Evolutionary conservation across 1,140 invertebrate genomes (phyloP).

Genomic region (Lucilia cuprina): DNA sequence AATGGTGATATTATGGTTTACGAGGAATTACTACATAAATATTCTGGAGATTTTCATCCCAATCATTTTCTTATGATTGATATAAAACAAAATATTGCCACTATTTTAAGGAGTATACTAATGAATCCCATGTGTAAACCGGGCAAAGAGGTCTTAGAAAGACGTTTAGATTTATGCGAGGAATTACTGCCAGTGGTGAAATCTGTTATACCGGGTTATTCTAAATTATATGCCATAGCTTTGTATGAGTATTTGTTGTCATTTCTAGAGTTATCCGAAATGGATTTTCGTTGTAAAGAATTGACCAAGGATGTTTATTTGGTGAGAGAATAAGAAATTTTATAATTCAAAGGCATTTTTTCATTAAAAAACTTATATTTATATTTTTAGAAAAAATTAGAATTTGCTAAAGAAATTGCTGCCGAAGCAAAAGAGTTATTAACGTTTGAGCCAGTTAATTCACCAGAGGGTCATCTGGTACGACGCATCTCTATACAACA

Average conservation of each 20-base stretch:
- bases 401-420: constrained; percentile 66
- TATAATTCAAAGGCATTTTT: too few species aligned
- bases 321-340: neutral
- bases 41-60: constrained; percentile 67
- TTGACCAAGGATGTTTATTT: constrained; percentile 36
- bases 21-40: constrained; percentile 68
- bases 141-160: constrained; percentile 48
- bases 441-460: constrained; percentile 73
- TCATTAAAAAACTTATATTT: neutral
- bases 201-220: constrained; percentile 77
- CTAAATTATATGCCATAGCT: constrained; percentile 73
- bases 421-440: constrained; percentile 72
- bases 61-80: constrained; percentile 73
- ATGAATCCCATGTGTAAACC: constrained; percentile 65
- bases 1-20: constrained; percentile 61
- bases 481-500: constrained; percentile 52
- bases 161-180: constrained; percentile 71
- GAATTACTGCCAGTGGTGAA: constrained; percentile 72
- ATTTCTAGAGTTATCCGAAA: constrained; percentile 67
- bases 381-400: constrained; percentile 62
- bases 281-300: constrained; percentile 49
- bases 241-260: constrained; percentile 78
- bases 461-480: constrained; percentile 75
- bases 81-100: constrained; percentile 73
- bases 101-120: constrained; percentile 63